Evolutionary conservation across 2,113 vertebrate genomes (phyloP).

Genomic region (Dipodomys stephensi): DNA sequence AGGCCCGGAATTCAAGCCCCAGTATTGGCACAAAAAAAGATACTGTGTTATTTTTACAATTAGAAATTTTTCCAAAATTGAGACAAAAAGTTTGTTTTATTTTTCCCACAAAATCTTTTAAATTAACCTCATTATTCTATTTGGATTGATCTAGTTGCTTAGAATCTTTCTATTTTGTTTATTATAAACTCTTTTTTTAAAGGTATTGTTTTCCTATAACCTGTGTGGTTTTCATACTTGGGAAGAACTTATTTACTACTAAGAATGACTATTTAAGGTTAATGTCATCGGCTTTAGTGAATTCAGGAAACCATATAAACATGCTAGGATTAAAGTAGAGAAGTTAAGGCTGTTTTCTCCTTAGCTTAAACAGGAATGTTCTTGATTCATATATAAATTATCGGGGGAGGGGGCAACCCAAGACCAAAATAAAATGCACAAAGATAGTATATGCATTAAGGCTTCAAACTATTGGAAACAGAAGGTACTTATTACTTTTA

Average conservation of each 20-base stretch:
- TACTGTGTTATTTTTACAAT: background rate
- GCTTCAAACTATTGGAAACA: slow-evolving; percentile 7
- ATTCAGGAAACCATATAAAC: background rate
- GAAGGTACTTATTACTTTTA: slow-evolving; percentile 42
- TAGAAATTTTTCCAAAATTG: slow-evolving; percentile 24
- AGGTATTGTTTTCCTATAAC: background rate
- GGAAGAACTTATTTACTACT: background rate
- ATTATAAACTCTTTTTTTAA: slow-evolving; percentile 14
- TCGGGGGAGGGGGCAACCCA: background rate
- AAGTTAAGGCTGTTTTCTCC: slow-evolving; percentile 30
- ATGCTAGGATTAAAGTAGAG: background rate
- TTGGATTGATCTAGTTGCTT: slow-evolving; percentile 9
- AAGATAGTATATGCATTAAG: background rate
- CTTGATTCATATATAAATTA: slow-evolving; percentile 27
- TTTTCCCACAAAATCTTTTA: slow-evolving; percentile 16
- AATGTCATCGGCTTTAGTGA: background rate
- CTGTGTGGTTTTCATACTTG: background rate
- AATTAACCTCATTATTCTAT: background rate
- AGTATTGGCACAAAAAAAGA: no score
- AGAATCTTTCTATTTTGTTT: background rate
- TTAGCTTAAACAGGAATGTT: background rate
- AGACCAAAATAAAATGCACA: background rate
- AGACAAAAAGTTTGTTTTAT: background rate
- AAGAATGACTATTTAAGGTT: slow-evolving; percentile 4
- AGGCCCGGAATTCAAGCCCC: no score